These are phyloP conservation scores for Aspiorhynchus laticeps DNA, from an alignment of 2,113 vertebrate genomes.

Conservation along the genomic window DNA sequence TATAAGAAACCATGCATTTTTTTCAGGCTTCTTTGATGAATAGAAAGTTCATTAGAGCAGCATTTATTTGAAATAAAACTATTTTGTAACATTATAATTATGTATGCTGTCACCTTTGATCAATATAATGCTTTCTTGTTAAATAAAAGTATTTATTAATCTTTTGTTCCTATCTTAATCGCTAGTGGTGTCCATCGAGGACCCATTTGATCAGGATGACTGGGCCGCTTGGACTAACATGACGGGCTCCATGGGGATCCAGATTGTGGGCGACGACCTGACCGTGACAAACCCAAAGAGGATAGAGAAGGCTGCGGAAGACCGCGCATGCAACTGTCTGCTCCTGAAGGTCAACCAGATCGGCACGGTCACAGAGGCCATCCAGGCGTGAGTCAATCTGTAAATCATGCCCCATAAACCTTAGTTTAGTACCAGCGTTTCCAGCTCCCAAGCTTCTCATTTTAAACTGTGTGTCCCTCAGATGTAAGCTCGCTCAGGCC, in stretches of 20 bases:
- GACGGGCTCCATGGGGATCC: slow-evolving; percentile 89
- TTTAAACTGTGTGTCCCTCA: slow-evolving; percentile 44
- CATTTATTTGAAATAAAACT: neutral
- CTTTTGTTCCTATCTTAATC: neutral
- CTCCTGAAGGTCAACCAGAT: slow-evolving; percentile 97
- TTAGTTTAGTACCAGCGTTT: neutral
- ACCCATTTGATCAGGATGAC: slow-evolving; percentile 96
- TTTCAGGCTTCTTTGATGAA: no score
- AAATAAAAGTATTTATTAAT: neutral
- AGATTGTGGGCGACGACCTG: slow-evolving; percentile 94
- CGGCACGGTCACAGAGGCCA: slow-evolving; percentile 90
- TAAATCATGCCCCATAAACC: neutral
- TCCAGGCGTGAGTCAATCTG: slow-evolving; percentile 84
- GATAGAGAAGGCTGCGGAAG: slow-evolving; percentile 91
- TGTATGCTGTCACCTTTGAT: neutral
- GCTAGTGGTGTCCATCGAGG: slow-evolving; percentile 95
- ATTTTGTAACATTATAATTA: neutral
- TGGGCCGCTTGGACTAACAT: slow-evolving; percentile 94
- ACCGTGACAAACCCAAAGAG: slow-evolving; percentile 94
- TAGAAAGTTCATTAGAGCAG: no score
- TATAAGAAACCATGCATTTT: no score
- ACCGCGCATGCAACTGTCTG: slow-evolving; percentile 94
- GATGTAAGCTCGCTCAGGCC: slow-evolving; percentile 88
- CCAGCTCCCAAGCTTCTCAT: neutral
- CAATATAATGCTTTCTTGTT: neutral